Evolutionary conservation across 2,797 vertebrate genomes (phyloP), one percentile per base, ranked within the genome.

Genomic region (Bradypodion ventrale): DNA sequence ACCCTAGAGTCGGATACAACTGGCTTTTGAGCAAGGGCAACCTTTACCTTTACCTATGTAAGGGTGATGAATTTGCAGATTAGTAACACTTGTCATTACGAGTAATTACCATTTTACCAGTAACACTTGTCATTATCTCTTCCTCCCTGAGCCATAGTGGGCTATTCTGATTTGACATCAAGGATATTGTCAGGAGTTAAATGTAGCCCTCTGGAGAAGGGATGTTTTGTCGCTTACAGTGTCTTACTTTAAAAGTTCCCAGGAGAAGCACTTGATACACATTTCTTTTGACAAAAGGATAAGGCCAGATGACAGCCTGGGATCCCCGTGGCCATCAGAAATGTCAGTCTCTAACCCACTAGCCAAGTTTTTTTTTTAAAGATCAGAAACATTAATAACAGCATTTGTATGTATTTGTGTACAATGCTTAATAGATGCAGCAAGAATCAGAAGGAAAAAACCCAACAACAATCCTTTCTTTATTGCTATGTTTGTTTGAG

Each of bases 31-130:
- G n/a, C n/a, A n/a, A n/a, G n/a, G n/a, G n/a, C n/a, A n/a, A n/a
- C n/a, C n/a, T n/a, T n/a, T n/a, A n/a, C n/a, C n/a, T n/a, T n/a
- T n/a, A n/a, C n/a, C n/a, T 92, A 83, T 87, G 23, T 73, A 89
- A 88, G 85, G 88, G 91, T 87, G 87, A 83, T 92, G 86, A 87
- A 88, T 93, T 92, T 80, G 80, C 65, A 73, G 75, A 93, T 91
- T 83, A 91, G 87, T 90, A 70, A 93, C 88, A 93, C 81, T 84
- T 86, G 89, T n/a, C n/a, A n/a, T n/a, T n/a, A n/a, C n/a, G n/a
- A n/a, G n/a, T n/a, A n/a, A n/a, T n/a, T n/a, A n/a, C n/a, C n/a
- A 87, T 93, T 93, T 95, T 94, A 94, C 92, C 92, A 91, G 93
- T 87, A 93, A 95, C 95, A 95, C 95, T 94, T 95, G 94, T 91